phyloP scores from a whole-genome alignment of 2,113 vertebrate genomes.

The Siphamia tubifer region DNA sequence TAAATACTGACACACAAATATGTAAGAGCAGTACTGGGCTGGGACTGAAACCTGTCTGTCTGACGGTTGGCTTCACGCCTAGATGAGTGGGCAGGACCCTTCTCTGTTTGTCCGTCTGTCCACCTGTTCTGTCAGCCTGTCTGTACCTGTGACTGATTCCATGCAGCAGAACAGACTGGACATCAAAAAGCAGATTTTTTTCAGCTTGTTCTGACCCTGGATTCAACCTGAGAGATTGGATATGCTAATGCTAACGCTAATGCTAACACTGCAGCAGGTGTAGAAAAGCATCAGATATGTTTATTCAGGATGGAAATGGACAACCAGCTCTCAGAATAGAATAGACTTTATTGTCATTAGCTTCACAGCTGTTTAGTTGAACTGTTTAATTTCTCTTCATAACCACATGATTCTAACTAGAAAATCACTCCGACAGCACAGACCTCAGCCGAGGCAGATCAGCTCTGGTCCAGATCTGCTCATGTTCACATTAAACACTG shows the following conservation, averaged over 20 bases:
- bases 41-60: constrained; percentile 33
- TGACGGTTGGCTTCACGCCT: constrained; percentile 42
- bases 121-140: constrained; percentile 22
- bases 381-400: no score
- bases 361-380: no score
- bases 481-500: no score
- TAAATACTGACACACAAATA: constrained; percentile 57
- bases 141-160: constrained; percentile 36
- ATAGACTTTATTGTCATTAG: no score
- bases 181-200: constrained; percentile 25
- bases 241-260: no score
- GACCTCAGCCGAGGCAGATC: no score
- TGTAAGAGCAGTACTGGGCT: constrained; percentile 26
- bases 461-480: no score
- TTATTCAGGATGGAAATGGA: no score
- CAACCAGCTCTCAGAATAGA: no score
- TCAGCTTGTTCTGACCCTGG: constrained; percentile 49
- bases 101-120: constrained; percentile 36
- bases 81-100: constrained; percentile 53
- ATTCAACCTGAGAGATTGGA: constrained; percentile 19
- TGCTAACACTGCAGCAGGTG: background rate
- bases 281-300: no score
- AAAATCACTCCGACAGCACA: no score
- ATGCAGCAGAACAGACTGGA: constrained; percentile 27
- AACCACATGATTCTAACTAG: no score